These are phyloP conservation scores for Oostethus manadensis DNA, from an alignment of 2,113 vertebrate species.

Conservation along the genomic window DNA sequence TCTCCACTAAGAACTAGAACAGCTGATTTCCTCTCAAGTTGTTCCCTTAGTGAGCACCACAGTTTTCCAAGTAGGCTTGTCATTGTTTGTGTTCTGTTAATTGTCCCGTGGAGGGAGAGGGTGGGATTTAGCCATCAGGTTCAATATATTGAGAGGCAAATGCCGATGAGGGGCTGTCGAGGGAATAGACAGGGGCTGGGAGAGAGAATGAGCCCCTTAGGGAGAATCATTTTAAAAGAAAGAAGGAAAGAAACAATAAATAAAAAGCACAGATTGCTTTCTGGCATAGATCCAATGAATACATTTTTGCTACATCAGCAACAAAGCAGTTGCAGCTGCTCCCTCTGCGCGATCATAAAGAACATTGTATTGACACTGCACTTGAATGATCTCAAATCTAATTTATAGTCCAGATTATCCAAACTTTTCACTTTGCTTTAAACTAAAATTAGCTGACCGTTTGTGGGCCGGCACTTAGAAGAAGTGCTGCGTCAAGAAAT, in stretches of 20 bases:
- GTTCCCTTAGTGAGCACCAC: constrained; percentile 45
- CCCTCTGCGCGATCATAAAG: constrained; percentile 32
- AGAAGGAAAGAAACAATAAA: constrained; percentile 45
- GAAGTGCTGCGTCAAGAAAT: constrained; percentile 4
- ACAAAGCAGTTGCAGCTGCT: constrained; percentile 53
- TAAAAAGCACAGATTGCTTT: constrained; percentile 54
- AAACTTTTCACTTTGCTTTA: constrained; percentile 7
- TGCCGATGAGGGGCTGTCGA: constrained; percentile 43
- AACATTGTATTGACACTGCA: constrained; percentile 21
- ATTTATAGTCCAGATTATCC: constrained; percentile 12
- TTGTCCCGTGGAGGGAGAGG: constrained; percentile 51
- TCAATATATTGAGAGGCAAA: constrained; percentile 58
- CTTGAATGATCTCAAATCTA: constrained; percentile 30
- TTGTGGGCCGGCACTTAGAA: constrained; percentile 5
- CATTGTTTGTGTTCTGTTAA: constrained; percentile 64
- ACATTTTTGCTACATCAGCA: constrained; percentile 51
- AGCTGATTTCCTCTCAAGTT: constrained; percentile 59
- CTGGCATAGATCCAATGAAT: constrained; percentile 33
- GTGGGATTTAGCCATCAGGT: constrained; percentile 61
- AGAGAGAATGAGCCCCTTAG: constrained; percentile 30
- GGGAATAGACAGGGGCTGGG: constrained; percentile 13
- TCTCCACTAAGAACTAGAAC: constrained; percentile 41
- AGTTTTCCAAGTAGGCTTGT: constrained; percentile 60
- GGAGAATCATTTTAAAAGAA: constrained; percentile 49
- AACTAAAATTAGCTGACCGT: constrained; percentile 17